These are phyloP conservation scores for Nebria salina DNA, from an alignment of 2,888 invertebrate genomes.

Conservation along the genomic window DNA sequence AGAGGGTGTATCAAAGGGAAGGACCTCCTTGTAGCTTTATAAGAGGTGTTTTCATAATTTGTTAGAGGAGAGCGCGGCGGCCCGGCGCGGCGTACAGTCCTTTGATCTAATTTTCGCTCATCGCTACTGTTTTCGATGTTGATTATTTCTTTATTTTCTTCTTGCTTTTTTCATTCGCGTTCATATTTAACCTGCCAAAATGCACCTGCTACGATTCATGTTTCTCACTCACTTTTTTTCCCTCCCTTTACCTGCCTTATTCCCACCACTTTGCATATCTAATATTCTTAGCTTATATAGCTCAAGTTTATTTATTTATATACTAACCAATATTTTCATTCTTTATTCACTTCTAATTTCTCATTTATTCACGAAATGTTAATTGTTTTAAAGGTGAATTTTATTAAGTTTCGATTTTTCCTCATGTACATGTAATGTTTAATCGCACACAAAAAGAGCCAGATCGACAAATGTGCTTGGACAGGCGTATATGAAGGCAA, in stretches of 20 bases:
- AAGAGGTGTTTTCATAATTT: conserved; percentile 63
- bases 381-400: too few relatives aligned
- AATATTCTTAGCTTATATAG: background rate
- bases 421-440: background rate
- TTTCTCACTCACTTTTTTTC: conserved; percentile 37
- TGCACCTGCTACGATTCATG: conserved; percentile 27
- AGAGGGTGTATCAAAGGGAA: conserved; percentile 40
- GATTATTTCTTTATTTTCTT: conserved; percentile 49
- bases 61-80: conserved; percentile 53
- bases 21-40: conserved; percentile 30
- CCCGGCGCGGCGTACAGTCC: conserved; percentile 57
- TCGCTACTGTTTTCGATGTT: conserved; percentile 56
- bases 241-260: conserved; percentile 18
- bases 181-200: conserved; percentile 37
- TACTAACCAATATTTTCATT: conserved; percentile 17
- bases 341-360: too few relatives aligned
- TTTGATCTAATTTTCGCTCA: conserved; percentile 63
- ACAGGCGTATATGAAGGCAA: conserved; percentile 4
- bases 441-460: background rate
- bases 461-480: conserved; percentile 21
- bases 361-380: too few relatives aligned
- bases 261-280: background rate
- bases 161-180: conserved; percentile 47
- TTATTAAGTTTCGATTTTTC: background rate
- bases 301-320: too few relatives aligned